Evolutionary conservation across 2,113 vertebrate species (phyloP).

Genomic region (Tor tambroides): DNA sequence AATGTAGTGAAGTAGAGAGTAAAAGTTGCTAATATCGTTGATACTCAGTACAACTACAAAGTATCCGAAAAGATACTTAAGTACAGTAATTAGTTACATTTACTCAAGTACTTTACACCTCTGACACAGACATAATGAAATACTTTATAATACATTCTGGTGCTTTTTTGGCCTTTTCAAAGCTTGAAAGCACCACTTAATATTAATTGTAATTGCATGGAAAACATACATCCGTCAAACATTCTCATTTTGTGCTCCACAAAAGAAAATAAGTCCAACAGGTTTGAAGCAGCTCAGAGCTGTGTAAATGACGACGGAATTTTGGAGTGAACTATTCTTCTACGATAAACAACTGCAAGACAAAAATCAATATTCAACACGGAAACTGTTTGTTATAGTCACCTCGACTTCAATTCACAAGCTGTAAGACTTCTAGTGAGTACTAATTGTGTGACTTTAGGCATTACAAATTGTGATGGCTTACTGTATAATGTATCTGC

Average conservation of each 20-base stretch:
- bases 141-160: not conserved
- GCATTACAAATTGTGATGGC: not conserved
- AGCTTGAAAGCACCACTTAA: not conserved
- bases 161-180: not conserved
- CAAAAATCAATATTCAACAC: not conserved
- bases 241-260: not conserved
- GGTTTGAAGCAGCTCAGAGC: not conserved
- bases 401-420: not conserved
- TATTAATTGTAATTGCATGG: not conserved
- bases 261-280: not conserved
- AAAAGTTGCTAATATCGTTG: too few species aligned
- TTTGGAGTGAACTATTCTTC: not conserved
- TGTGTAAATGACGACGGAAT: not conserved
- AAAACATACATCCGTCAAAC: not conserved
- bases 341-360: not conserved
- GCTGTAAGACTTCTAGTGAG: not conserved
- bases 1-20: too few species aligned
- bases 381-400: not conserved
- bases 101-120: too few species aligned
- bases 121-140: not conserved
- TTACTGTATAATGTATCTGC: not conserved
- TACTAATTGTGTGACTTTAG: slow-evolving; percentile 5
- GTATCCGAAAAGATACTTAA: too few species aligned
- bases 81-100: too few species aligned
- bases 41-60: too few species aligned